These are phyloP conservation scores for Crocodylus rhombifer DNA, from an alignment of 2,797 vertebrate genomes.

Conservation along the genomic window DNA sequence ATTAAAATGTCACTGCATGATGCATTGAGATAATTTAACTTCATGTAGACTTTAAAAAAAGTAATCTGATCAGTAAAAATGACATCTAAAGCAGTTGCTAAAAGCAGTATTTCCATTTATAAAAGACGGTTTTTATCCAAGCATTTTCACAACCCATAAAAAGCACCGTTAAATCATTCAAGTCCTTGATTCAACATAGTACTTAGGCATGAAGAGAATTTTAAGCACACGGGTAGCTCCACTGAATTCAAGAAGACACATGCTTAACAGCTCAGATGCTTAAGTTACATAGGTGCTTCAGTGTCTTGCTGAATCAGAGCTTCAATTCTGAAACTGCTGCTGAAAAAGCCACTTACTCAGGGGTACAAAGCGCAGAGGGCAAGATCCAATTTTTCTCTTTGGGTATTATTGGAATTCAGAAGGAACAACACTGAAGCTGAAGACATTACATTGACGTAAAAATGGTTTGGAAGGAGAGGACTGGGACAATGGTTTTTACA, in stretches of 20 bases:
- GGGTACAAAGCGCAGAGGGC: not conserved
- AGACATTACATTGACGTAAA: not conserved
- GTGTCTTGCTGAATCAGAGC: not conserved
- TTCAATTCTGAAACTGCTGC: not conserved
- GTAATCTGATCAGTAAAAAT: not conserved
- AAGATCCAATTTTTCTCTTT: not conserved
- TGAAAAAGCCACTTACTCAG: not conserved
- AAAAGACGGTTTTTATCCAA: slow-evolving; percentile 82
- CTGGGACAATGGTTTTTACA: not conserved
- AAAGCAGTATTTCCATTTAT: slow-evolving; percentile 20
- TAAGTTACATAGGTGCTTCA: not conserved
- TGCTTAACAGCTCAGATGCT: not conserved
- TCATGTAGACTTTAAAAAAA: not conserved
- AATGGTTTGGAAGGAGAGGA: not conserved
- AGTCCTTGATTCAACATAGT: not conserved
- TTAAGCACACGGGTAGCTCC: not conserved
- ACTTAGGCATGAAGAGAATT: not conserved
- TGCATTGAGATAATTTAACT: not conserved
- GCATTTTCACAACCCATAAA: slow-evolving; percentile 15
- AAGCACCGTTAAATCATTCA: not conserved
- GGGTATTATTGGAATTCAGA: not conserved
- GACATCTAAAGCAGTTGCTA: slow-evolving; percentile 62
- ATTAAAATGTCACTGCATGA: not conserved
- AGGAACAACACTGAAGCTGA: not conserved
- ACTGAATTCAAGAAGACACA: not conserved